Base-by-base conservation (phyloP, 1,140 invertebrate genomes). In the Sinella curviseta region DNA sequence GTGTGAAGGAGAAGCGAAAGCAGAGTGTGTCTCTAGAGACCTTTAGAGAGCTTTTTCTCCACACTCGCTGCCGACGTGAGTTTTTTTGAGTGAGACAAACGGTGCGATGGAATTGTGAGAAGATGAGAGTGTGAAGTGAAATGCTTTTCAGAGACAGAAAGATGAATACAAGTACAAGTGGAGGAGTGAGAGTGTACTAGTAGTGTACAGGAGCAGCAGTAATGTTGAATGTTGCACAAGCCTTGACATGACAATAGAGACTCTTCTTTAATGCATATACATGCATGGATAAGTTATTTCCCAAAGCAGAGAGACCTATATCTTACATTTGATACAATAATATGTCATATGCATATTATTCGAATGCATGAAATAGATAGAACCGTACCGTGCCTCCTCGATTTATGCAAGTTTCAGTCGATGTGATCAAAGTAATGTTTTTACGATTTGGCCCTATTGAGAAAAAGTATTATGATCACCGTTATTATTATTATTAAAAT, bases 41-140 rank as follows among this genome's bases (percentile, higher is more conserved):
- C 65, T 70, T 70, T 70, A 30, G 26, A 70, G 31, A 70, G 31
- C 28, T 33, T 31, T 30, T 33, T 33, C 31, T 65, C 26, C 57
- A 65, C 57, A 65, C 57, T 65, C 28, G 31, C 65, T 70, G 65
- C 31, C 65, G 65, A 70, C 65, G 65, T 70, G 57, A 60, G 57
- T 60, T 60, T 60, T 60, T 60, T 60, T 60, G 24, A 60, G 57
- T 4, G 57, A 60, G 57, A 60, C 57, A 60, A 60, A 60, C 57
- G 14, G 57, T 26, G 12, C 24, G 12, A 17, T 12, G 24, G 24
- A 60, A 60, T 60, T 60, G 57, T 60, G 57, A 60, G 57, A 60
- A 60, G 57, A 60, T 60, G 57, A 60, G 57, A 60, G 57, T 60
- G 57, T 60, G 57, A 60, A 60, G 57, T 60, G 57, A 60, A 60